Evolutionary conservation across 2,113 vertebrate genomes (phyloP).

Genomic region (Dryoscopus gambensis): DNA sequence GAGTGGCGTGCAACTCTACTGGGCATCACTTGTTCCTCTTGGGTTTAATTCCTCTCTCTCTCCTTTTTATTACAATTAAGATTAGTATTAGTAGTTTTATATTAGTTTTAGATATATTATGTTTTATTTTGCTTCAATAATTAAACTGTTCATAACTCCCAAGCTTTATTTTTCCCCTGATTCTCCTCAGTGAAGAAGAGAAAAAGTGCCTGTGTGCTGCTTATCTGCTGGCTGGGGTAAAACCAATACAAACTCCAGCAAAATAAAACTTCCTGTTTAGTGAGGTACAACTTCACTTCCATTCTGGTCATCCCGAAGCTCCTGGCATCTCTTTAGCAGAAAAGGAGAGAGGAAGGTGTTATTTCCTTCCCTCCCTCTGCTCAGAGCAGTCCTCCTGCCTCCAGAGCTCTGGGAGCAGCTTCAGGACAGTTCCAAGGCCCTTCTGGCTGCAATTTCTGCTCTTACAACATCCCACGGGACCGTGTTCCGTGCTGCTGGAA

Average conservation of each 20-base stretch:
- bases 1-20: background rate
- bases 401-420: background rate
- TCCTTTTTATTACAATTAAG: background rate
- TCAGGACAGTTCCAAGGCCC: background rate
- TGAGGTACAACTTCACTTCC: background rate
- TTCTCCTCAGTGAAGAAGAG: background rate
- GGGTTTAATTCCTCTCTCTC: background rate
- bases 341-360: background rate
- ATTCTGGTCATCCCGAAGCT: background rate
- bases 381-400: background rate
- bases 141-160: background rate
- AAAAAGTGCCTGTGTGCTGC: background rate
- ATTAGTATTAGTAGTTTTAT: background rate
- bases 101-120: background rate
- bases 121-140: background rate
- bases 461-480: fast-evolving
- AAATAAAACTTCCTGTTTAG: background rate
- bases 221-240: background rate
- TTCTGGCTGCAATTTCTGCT: background rate
- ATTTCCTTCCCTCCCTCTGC: background rate
- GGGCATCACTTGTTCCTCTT: background rate
- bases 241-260: background rate
- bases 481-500: background rate
- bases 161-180: background rate
- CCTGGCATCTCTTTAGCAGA: background rate